phyloP scores from a whole-genome alignment of 2,113 vertebrate genomes.

The Murina feae region DNA sequence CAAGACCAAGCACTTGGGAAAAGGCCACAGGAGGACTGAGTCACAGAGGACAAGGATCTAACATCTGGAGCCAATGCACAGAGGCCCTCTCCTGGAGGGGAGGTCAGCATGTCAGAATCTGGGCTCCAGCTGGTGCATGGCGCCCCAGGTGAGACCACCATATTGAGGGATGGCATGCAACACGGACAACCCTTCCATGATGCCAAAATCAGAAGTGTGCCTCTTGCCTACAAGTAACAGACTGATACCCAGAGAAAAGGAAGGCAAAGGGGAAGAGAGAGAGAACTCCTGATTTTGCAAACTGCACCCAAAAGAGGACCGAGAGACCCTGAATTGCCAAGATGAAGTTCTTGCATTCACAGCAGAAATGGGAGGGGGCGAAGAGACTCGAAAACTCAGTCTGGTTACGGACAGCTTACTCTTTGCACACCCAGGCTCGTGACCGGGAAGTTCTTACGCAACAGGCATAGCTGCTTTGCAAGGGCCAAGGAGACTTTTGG shows the following conservation, averaged over 20 bases:
- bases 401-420: not conserved
- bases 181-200: not conserved
- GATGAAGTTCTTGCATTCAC: not conserved
- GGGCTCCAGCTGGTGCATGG: not conserved
- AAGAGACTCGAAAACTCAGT: not conserved
- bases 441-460: not conserved
- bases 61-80: not conserved
- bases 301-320: not conserved
- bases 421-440: not conserved
- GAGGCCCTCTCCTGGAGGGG: not conserved
- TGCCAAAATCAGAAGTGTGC: not conserved
- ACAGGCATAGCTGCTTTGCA: not conserved
- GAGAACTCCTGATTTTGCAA: not conserved
- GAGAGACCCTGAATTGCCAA: not conserved
- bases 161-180: not conserved
- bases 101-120: rapidly evolving
- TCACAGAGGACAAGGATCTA: not conserved
- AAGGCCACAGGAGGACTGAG: not conserved
- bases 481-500: not conserved
- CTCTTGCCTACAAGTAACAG: not conserved
- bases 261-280: not conserved
- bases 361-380: not conserved
- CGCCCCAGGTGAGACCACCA: not conserved
- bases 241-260: not conserved
- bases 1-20: not conserved